Percentiles rank a stretch among this genome's conserved stretches.
Conservation (phyloP, 2,113 vertebrate genomes). For the Variabilichromis moorii region DNA sequence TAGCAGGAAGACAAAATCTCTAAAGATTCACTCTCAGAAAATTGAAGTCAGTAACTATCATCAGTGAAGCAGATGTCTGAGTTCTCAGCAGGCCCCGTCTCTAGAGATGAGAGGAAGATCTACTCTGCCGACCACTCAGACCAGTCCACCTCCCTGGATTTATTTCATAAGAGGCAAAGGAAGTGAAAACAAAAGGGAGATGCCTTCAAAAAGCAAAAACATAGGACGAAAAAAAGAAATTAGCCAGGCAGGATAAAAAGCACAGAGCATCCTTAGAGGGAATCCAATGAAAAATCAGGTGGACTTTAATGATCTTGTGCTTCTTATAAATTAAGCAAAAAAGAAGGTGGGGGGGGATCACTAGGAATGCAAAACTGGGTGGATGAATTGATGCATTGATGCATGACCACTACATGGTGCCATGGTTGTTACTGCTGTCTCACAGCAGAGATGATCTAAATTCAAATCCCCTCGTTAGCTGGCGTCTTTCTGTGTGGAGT, state of each 20-base stretch:
- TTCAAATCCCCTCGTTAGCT: background rate
- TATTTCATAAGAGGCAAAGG: background rate
- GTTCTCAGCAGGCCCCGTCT: background rate
- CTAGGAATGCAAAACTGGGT: background rate
- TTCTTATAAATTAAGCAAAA: background rate
- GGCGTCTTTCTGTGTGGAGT: background rate
- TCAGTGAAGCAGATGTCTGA: background rate
- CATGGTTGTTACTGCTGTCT: background rate
- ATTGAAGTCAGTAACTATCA: background rate
- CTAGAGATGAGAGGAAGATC: background rate
- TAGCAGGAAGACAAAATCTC: background rate
- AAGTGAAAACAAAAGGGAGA: background rate
- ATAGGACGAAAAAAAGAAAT: background rate
- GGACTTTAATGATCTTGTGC: background rate
- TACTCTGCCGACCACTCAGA: background rate
- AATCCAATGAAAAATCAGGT: background rate
- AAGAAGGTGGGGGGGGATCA: rapidly evolving
- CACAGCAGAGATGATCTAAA: background rate
- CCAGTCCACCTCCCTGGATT: background rate
- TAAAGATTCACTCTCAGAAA: background rate
- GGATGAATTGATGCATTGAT: background rate
- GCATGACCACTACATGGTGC: background rate
- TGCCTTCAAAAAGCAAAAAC: background rate
- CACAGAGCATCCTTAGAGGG: background rate
- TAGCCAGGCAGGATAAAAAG: background rate